phyloP scores from a whole-genome alignment of 2,888 invertebrate genomes.

The Branchellion lobata region DNA sequence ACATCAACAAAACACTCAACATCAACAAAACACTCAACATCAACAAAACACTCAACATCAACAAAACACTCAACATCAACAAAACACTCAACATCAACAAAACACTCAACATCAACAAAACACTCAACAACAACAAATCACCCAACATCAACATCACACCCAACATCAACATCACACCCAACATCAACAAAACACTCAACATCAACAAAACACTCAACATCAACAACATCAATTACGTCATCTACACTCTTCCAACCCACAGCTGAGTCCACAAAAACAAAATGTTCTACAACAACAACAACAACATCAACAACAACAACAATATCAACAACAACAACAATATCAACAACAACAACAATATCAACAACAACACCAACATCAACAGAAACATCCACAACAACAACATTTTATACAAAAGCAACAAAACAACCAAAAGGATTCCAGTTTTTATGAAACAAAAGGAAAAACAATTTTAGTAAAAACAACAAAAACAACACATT shows the following conservation, averaged over 20 bases:
- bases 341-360: not conserved
- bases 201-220: not conserved
- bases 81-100: too few species aligned
- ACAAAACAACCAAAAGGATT: too few species aligned
- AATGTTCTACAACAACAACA: not conserved
- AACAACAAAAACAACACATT: too few species aligned
- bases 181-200: constrained; percentile 2
- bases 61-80: not conserved
- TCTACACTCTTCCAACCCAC: too few species aligned
- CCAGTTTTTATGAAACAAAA: too few species aligned
- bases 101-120: not conserved
- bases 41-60: not conserved
- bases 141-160: too few species aligned
- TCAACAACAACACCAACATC: not conserved
- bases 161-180: not conserved
- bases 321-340: not conserved
- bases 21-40: constrained; percentile 1
- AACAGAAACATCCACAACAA: not conserved
- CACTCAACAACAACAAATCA: too few species aligned
- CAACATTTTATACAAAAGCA: too few species aligned
- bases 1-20: not conserved
- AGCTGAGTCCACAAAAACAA: not conserved
- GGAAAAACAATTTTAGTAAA: not conserved
- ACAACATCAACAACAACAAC: constrained; percentile 7
- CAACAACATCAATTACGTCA: constrained; percentile 1